Base-by-base conservation (phyloP, 2,888 invertebrate species). In the Alloscopus bannaensis region DNA sequence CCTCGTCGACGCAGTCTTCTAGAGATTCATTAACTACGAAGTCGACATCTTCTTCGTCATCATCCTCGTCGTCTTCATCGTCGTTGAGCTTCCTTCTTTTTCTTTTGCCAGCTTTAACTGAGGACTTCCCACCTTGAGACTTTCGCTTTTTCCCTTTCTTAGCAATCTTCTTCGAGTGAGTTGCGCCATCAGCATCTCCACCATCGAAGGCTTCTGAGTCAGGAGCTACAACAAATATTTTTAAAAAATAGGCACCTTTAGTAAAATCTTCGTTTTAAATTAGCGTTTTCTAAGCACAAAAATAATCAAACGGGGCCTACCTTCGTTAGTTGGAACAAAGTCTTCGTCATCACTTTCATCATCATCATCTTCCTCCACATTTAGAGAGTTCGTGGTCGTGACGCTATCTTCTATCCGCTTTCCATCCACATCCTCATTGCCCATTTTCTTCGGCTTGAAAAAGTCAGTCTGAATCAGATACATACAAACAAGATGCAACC, bases 321-420 rank as follows among this genome's bases (percentile, higher is more conserved):
- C 47, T 24, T 57, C 29, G 31, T 50, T 24, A n/a, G 55, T 55
- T 13, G 83, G 83, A 40, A 76, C 65, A 50, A 81, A 83, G 40
- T 83, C 83, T 18, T 78, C 83, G 57, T 83, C 83, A 24, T 83
- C 83, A 11, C 72, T 75, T 28, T 82, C 80, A 13, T 42, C 55
- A 29, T 65, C 76, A 8, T 64, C 64, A 42, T 45, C 16, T 16
- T 65, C 40, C 13, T 24, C 59, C 18, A 65, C 36, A n/a, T n/a
- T n/a, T n/a, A n/a, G n/a, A n/a, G n/a, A n/a, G n/a, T n/a, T n/a
- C n/a, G n/a, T n/a, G n/a, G 28, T 55, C 36, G 18, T 29, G 2
- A 6, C 40, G n/a, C 20, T 31, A 57, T 77, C 62, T 62, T 40
- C 31, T 22, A 50, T 50, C 1, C 20, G 26, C 8, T 60, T 45